Base-by-base conservation (phyloP, 2,888 invertebrate species). In the Aproaerema taeniolella region DNA sequence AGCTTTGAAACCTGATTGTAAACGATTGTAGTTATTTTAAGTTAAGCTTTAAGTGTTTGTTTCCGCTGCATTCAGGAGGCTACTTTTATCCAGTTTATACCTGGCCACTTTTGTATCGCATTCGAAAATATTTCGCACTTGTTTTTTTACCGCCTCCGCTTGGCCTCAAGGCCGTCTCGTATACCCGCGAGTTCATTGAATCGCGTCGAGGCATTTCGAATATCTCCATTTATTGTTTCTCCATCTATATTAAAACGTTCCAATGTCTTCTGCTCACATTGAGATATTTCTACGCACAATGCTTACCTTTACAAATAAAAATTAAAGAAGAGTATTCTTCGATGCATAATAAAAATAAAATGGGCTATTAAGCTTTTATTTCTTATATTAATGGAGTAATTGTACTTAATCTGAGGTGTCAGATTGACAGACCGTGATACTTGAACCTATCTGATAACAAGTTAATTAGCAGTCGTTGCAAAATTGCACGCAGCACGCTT, bases 111-210 rank as follows among this genome's bases (percentile, higher is more conserved):
- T 20, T 29, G 25, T 39, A 51, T 41, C 46, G 34, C 43, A 38
- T 41, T 45, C 52, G 59, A 47, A 56, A 58, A 61, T 64, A 67
- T 58, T 65, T 55, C 49, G 46, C n/a, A n/a, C 51, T 52, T 54
- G 46, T 60, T 57, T 63, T 66, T 55, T 66, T 67, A 60, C 65
- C 64, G 55, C 48, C 46, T 50, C 45, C 47, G 49, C 24, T 15
- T 17, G 36, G 37, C 35, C 35, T 25, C 74, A 81, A 81, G 81
- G 81, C 58, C 73, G 68, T 49, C 45, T 46, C 53, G 61, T 57
- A 64, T 63, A 61, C 58, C 59, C 41, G 49, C 52, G 54, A 55
- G 69, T 69, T 72, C 69, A 67, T 58, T 69, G 67, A 67, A 62
- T 65, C 53, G 53, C 53, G 53, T 58, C 55, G 55, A 46, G 59